A percentile compares a stretch with the other conserved stretches of the same genome.
These are phyloP conservation scores for Pristionchus fissidentatus DNA, from an alignment of 2,888 invertebrate genomes.

Conservation along the genomic window DNA sequence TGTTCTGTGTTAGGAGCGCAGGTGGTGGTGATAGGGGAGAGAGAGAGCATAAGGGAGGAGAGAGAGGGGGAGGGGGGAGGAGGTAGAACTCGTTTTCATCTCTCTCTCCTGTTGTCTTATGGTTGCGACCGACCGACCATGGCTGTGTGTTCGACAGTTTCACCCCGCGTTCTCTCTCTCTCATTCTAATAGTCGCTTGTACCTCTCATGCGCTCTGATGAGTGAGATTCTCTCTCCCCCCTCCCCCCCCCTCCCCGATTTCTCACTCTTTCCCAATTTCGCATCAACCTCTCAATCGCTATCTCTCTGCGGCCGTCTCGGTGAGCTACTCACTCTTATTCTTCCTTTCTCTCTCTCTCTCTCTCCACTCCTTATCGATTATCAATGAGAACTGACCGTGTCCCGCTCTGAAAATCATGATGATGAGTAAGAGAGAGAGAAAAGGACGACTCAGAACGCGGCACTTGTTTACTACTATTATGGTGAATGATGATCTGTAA, in stretches of 20 bases:
- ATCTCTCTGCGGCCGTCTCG: not conserved
- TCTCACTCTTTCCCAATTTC: no score
- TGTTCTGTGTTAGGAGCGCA: conserved; percentile 25
- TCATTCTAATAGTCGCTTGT: not conserved
- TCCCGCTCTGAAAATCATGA: no score
- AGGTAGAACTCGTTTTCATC: not conserved
- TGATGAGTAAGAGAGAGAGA: not conserved
- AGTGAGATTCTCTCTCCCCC: no score
- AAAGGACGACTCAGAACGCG: no score
- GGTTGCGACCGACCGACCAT: conserved; percentile 39
- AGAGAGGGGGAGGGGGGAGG: not conserved
- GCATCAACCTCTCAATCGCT: not conserved
- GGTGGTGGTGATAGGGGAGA: conserved; percentile 33
- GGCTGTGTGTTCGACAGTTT: conserved; percentile 45
- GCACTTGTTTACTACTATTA: conserved; percentile 10
- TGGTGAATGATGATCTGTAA: no score
- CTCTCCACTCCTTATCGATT: conserved; percentile 14
- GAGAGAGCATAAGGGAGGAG: conserved; percentile 17
- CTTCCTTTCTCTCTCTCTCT: not conserved
- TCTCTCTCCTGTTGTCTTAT: conserved; percentile 41
- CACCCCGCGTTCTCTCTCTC: conserved; percentile 26
- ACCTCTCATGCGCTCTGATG: no score
- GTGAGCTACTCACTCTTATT: not conserved
- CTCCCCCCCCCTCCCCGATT: no score
- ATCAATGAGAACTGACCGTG: conserved; percentile 25